Conservation (phyloP, 1,140 invertebrate species). For the Bombus confusus region DNA sequence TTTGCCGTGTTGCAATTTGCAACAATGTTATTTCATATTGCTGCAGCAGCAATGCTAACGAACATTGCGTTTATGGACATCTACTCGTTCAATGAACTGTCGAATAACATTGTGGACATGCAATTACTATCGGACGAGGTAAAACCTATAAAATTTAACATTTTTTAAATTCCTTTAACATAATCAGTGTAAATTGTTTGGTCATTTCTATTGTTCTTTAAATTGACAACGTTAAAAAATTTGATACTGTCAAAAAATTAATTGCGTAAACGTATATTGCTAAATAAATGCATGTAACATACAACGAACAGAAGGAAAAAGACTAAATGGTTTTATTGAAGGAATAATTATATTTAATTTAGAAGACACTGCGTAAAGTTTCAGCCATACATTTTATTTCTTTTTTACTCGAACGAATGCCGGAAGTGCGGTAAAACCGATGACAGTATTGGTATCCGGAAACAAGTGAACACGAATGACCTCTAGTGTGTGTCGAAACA, state of each 20-base stretch:
- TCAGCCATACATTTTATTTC: not conserved
- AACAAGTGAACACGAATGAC: slow-evolving; percentile 20
- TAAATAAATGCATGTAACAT: not conserved
- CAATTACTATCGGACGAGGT: slow-evolving; percentile 27
- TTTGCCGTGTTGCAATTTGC: slow-evolving; percentile 11
- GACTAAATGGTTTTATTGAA: not conserved
- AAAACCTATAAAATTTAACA: not conserved
- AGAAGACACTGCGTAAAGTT: not conserved
- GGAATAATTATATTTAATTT: not conserved
- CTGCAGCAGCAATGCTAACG: slow-evolving; percentile 27
- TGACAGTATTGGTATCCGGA: not conserved
- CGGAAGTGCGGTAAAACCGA: not conserved
- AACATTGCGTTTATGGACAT: slow-evolving; percentile 53
- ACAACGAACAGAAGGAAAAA: not conserved
- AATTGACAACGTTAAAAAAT: not conserved
- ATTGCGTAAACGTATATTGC: not conserved
- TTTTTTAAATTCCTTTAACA: not conserved
- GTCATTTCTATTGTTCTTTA: not conserved
- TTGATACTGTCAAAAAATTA: too few relatives aligned
- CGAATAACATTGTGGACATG: not conserved
- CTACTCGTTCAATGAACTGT: not conserved
- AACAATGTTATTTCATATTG: slow-evolving; percentile 55
- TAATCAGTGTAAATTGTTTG: not conserved
- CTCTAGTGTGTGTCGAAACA: slow-evolving; percentile 12
- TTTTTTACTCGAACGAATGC: not conserved